Percentiles rank a stretch among this genome's conserved stretches.
phyloP scores from a whole-genome alignment of 2,113 vertebrate species.

The Tiliqua scincoides region DNA sequence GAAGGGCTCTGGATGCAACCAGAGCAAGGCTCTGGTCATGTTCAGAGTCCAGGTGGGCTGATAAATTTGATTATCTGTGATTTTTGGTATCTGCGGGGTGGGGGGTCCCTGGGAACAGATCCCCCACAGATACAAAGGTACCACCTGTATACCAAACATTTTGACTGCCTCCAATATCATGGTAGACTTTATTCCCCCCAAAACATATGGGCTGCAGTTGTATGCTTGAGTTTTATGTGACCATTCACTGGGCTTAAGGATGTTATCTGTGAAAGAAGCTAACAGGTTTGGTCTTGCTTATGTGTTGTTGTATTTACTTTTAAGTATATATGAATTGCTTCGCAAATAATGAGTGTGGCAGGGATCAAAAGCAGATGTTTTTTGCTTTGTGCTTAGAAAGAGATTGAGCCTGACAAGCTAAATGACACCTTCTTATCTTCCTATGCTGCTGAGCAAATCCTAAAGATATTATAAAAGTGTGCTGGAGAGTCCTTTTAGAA shows the following conservation, averaged over 20 bases:
- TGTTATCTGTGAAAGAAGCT: neutral
- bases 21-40: too few species aligned
- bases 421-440: constrained; percentile 9
- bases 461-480: neutral
- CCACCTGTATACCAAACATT: too few species aligned
- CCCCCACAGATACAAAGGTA: too few species aligned
- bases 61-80: too few species aligned
- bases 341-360: neutral
- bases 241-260: neutral
- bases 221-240: neutral
- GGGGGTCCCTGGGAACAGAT: too few species aligned
- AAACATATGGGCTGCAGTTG: neutral
- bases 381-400: neutral
- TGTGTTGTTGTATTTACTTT: neutral
- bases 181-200: too few species aligned
- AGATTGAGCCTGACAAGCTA: neutral
- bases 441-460: neutral
- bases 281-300: neutral
- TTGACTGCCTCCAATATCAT: neutral
- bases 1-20: too few species aligned
- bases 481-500: neutral
- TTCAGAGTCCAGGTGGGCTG: too few species aligned
- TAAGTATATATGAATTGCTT: neutral
- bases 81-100: too few species aligned
- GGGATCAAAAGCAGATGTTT: neutral